A percentile compares a stretch with the other conserved stretches of the same genome.
These are phyloP conservation scores for Drosophila prostipennis DNA, from an alignment of 2,888 invertebrate genomes.

Conservation along the genomic window DNA sequence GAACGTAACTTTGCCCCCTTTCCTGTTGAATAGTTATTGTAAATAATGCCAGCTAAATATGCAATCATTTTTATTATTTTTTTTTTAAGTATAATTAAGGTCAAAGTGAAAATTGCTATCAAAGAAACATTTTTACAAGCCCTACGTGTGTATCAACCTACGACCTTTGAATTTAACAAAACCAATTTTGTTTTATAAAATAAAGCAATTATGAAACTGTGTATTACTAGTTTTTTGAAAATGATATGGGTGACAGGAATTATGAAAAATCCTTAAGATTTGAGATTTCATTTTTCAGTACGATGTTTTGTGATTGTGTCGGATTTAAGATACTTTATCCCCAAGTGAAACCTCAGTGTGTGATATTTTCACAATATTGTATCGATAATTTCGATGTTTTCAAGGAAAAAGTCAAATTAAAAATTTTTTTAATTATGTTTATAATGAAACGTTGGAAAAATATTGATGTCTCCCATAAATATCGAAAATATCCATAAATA, in stretches of 20 bases:
- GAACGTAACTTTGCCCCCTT: constrained; percentile 10
- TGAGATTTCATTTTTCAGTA: too few species aligned
- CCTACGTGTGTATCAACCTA: constrained; percentile 2
- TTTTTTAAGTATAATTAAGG: constrained; percentile 28
- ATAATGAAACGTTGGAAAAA: too few species aligned
- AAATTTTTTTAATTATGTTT: too few species aligned
- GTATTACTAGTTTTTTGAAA: not conserved
- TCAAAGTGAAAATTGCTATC: constrained; percentile 27
- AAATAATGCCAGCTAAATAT: constrained; percentile 57
- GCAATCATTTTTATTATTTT: constrained; percentile 32
- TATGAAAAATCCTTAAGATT: too few species aligned
- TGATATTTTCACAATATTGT: too few species aligned
- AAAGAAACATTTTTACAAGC: constrained; percentile 11
- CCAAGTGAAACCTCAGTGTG: not conserved
- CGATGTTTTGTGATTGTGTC: too few species aligned
- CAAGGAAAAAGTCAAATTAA: too few species aligned
- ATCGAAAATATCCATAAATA: too few species aligned
- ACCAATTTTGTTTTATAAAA: constrained; percentile 29
- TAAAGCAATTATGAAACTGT: constrained; percentile 34
- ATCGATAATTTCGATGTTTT: too few species aligned
- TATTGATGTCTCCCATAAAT: too few species aligned
- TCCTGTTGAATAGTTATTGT: constrained; percentile 42
- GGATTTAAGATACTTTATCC: too few species aligned
- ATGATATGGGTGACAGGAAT: too few species aligned
- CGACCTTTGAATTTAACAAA: constrained; percentile 37